These are phyloP conservation scores for Metridium senile DNA, from an alignment of 92 coral and sea anemone genomes.

Conservation along the genomic window DNA sequence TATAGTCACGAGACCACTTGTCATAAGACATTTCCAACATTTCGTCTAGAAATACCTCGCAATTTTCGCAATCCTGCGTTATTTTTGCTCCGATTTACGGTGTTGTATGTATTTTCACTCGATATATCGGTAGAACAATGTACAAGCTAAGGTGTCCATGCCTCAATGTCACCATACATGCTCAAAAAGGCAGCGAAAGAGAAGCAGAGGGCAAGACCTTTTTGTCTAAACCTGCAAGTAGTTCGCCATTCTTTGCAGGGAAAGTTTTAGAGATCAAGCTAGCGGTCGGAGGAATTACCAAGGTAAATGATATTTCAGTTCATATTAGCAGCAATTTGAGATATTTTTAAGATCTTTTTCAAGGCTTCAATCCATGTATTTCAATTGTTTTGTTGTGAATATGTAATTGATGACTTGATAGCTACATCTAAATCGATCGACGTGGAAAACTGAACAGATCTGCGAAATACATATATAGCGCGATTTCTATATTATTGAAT, in stretches of 20 bases:
- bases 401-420: not conserved
- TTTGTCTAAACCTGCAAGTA: constrained; percentile 51
- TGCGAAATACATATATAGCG: no score
- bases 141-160: constrained; percentile 79
- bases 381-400: not conserved
- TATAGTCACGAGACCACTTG: constrained; percentile 63
- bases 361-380: not conserved
- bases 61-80: constrained; percentile 8
- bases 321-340: not conserved
- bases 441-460: no score
- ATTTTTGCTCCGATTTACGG: not conserved
- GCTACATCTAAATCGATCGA: not conserved
- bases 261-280: constrained; percentile 83
- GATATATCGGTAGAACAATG: constrained; percentile 43
- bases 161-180: constrained; percentile 79
- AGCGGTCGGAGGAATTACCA: constrained; percentile 95
- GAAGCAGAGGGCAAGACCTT: constrained; percentile 75
- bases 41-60: not conserved
- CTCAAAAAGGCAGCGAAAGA: constrained; percentile 65
- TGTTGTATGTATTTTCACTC: not conserved
- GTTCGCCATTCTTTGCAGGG: constrained; percentile 63
- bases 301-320: constrained; percentile 49
- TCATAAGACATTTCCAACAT: constrained; percentile 40
- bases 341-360: not conserved
- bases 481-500: no score